Conservation (phyloP, 2,113 vertebrate genomes). For the Carettochelys insculpta region DNA sequence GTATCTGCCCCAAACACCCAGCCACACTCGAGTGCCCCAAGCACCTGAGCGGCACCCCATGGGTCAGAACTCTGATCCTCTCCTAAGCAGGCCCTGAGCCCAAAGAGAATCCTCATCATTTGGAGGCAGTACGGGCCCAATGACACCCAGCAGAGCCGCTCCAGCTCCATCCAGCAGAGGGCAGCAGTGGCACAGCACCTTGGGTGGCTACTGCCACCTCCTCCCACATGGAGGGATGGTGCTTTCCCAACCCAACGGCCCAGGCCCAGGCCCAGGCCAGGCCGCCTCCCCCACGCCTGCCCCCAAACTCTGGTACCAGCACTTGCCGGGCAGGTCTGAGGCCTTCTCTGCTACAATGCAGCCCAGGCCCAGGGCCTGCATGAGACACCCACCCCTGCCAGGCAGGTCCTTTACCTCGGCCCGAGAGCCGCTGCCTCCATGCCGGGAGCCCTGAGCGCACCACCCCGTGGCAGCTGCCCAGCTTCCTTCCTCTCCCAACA, state of each 20-base stretch:
- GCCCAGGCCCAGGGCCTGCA: neutral
- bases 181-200: neutral
- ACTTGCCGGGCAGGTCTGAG: neutral
- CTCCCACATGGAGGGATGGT: neutral
- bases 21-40: neutral
- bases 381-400: too few relatives aligned
- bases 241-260: neutral
- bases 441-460: neutral
- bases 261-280: neutral
- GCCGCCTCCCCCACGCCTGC: too few relatives aligned
- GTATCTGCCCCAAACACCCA: too few relatives aligned
- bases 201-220: neutral
- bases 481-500: neutral
- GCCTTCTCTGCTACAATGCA: neutral
- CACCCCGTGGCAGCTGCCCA: neutral
- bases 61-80: neutral
- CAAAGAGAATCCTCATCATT: neutral
- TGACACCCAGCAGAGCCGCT: neutral
- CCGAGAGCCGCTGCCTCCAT: neutral
- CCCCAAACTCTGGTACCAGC: neutral
- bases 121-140: neutral
- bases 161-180: neutral
- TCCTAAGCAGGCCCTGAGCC: neutral
- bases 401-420: neutral
- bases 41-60: neutral